Percentiles rank a stretch among this genome's conserved stretches.
Evolutionary conservation across 2,113 vertebrate species (phyloP).

Genomic region (Xenopus borealis): DNA sequence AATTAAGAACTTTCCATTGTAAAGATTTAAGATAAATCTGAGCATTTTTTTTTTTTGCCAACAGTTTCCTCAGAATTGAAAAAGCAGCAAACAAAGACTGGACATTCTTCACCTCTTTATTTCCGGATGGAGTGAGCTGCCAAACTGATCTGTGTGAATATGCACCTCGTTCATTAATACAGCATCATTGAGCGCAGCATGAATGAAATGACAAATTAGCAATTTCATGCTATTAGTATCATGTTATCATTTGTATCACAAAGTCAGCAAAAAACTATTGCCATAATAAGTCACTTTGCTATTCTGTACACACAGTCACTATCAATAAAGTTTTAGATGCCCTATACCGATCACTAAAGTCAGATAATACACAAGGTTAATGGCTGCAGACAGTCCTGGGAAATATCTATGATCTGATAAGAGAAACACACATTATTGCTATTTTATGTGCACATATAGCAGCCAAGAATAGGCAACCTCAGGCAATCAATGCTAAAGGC

Average conservation of each 20-base stretch:
- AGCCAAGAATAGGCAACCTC: constrained; percentile 62
- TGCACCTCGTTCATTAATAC: constrained; percentile 65
- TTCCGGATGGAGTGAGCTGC: constrained; percentile 47
- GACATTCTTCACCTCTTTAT: constrained; percentile 41
- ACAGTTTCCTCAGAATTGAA: constrained; percentile 3
- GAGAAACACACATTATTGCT: constrained; percentile 64
- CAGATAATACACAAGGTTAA: constrained; percentile 84
- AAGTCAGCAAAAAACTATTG: constrained; percentile 78
- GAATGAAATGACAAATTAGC: constrained; percentile 82
- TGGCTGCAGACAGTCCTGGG: constrained; percentile 71
- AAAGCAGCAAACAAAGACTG: constrained; percentile 54
- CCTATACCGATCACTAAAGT: constrained; percentile 79
- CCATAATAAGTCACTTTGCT: constrained; percentile 67
- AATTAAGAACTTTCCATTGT: not conserved
- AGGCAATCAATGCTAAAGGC: constrained; percentile 75
- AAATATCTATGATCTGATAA: constrained; percentile 82
- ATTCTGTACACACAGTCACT: constrained; percentile 61
- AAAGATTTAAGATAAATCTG: constrained; percentile 17
- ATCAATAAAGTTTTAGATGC: constrained; percentile 76
- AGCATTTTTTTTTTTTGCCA: constrained; percentile 7
- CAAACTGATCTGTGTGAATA: constrained; percentile 51
- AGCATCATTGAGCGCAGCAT: constrained; percentile 64
- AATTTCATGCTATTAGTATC: constrained; percentile 63
- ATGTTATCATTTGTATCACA: constrained; percentile 78
- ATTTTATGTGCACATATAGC: constrained; percentile 61